These are phyloP conservation scores for Eidolon dupreanum DNA, from an alignment of 2,797 vertebrate species.

Conservation along the genomic window DNA sequence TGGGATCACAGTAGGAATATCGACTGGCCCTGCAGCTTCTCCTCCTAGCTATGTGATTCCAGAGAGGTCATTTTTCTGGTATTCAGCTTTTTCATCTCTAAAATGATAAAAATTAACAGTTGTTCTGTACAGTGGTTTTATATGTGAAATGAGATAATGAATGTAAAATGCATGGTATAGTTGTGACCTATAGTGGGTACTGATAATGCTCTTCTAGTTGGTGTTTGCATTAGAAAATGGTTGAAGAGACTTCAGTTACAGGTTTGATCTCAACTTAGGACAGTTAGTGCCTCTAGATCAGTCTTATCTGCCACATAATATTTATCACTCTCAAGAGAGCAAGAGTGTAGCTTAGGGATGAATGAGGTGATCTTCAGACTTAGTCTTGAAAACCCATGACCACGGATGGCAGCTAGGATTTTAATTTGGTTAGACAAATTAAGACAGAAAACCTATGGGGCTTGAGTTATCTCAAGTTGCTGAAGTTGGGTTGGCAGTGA, in stretches of 20 bases:
- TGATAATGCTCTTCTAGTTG: neutral
- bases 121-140: neutral
- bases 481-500: neutral
- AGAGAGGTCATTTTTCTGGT: neutral
- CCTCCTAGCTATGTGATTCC: neutral
- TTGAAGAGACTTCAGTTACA: neutral
- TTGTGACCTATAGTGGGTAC: neutral
- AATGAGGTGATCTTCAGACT: neutral
- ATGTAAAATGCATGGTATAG: neutral
- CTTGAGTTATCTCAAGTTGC: neutral
- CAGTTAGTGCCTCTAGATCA: neutral
- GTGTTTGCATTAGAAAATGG: neutral
- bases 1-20: neutral
- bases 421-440: neutral
- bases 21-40: neutral
- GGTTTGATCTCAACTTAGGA: neutral
- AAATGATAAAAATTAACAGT: slow-evolving; percentile 15
- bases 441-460: neutral
- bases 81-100: neutral
- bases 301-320: neutral
- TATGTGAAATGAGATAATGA: neutral
- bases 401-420: neutral
- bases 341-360: neutral
- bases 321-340: neutral
- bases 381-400: neutral